Evolutionary conservation across 2,888 invertebrate species (phyloP).

Genomic region (Caenorhabditis sp.): DNA sequence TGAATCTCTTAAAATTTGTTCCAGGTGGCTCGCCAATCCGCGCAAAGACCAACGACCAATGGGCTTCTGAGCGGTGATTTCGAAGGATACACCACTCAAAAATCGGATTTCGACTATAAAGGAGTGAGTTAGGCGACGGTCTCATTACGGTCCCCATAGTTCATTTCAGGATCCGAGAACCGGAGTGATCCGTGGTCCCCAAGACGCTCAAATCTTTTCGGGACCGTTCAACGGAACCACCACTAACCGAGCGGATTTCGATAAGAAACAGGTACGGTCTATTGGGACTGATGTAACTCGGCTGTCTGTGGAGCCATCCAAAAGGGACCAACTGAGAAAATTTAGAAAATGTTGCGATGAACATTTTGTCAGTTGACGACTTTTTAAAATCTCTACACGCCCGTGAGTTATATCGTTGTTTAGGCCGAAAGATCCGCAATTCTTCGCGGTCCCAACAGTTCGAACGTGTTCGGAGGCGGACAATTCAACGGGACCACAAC

Average conservation of each 20-base stretch:
- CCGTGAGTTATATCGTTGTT: no score
- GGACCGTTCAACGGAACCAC: constrained; percentile 43
- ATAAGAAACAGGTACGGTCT: constrained; percentile 45
- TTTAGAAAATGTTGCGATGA: no score
- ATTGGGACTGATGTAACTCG: no score
- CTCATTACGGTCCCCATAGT: background rate
- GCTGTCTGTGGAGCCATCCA: no score
- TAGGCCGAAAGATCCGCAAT: no score
- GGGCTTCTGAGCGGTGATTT: constrained; percentile 60
- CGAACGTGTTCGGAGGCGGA: constrained; percentile 22
- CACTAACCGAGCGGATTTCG: constrained; percentile 46
- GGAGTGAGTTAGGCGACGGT: constrained; percentile 21
- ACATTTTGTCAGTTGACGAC: no score
- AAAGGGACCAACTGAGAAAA: no score
- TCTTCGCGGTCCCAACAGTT: no score
- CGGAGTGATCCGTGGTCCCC: constrained; percentile 25
- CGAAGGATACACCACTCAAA: constrained; percentile 61
- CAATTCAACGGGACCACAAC: constrained; percentile 46
- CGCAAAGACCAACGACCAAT: constrained; percentile 47
- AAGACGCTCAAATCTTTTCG: constrained; percentile 26
- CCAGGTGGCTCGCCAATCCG: constrained; percentile 39
- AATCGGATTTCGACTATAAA: constrained; percentile 60
- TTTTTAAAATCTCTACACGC: no score
- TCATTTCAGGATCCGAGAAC: constrained; percentile 19
- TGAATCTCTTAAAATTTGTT: no score